Percentiles rank a stretch among this genome's conserved stretches.
Conservation (phyloP, 2,797 vertebrate genomes). For the Poecilia gillii region DNA sequence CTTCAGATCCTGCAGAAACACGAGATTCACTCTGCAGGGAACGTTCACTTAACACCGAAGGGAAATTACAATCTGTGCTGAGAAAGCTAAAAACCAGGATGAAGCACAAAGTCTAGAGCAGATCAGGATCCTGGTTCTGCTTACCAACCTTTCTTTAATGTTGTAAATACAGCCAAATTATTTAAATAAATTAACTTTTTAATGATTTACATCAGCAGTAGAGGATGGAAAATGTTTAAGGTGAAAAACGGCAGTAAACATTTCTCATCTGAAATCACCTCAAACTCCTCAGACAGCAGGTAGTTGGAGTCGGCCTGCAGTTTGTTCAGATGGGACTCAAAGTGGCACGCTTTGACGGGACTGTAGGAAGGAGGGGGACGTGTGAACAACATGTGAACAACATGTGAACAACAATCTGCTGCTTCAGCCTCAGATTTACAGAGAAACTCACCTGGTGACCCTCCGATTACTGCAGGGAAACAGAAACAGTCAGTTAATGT, state of each 20-base stretch:
- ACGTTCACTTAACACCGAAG: background rate
- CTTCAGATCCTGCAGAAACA: constrained; percentile 87
- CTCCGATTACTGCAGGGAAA: constrained; percentile 84
- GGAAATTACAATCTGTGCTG: background rate
- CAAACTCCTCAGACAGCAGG: constrained; percentile 95
- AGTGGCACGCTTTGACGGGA: constrained; percentile 88
- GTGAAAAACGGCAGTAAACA: background rate
- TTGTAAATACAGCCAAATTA: background rate
- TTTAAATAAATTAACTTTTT: background rate
- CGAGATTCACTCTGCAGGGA: background rate
- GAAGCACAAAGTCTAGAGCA: background rate
- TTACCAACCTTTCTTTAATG: background rate
- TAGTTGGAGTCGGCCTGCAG: constrained; percentile 96
- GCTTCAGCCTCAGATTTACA: background rate
- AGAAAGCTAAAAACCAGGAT: background rate
- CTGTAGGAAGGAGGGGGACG: constrained; percentile 69
- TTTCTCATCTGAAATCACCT: constrained; percentile 79
- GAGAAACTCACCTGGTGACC: constrained; percentile 84
- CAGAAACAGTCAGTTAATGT: constrained; percentile 28
- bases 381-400: background rate
- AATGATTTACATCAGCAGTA: background rate
- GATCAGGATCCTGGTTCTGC: background rate
- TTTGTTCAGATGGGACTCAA: constrained; percentile 92
- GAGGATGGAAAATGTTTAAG: background rate
- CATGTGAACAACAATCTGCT: background rate